Evolutionary conservation across 2,113 vertebrate genomes (phyloP).

Genomic region (Stigmatopora nigra): DNA sequence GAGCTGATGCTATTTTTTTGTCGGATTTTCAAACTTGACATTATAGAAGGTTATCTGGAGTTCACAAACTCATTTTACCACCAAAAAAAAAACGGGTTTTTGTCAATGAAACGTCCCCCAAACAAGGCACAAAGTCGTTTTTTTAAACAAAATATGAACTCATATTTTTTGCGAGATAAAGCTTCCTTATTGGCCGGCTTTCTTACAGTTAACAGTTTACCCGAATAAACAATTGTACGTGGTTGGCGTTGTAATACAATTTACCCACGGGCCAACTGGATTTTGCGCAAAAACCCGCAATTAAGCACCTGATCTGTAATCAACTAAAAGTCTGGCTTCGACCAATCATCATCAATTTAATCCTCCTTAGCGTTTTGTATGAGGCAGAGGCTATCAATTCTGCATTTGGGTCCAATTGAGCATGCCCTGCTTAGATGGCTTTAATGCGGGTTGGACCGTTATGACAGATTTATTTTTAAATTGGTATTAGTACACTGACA

Average conservation of each 20-base stretch:
- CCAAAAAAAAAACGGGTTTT: too few species aligned
- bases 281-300: conserved; percentile 25
- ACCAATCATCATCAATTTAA: conserved; percentile 37
- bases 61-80: conserved; percentile 23
- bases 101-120: conserved; percentile 24
- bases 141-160: conserved; percentile 2
- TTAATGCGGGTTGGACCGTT: too few species aligned
- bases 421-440: not conserved
- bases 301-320: conserved; percentile 46
- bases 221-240: conserved; percentile 60
- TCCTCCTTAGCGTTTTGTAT: conserved; percentile 40
- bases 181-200: conserved; percentile 36
- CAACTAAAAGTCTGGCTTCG: conserved; percentile 44
- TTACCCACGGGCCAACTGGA: too few species aligned
- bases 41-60: conserved; percentile 33
- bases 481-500: too few species aligned
- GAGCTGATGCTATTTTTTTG: conserved; percentile 8
- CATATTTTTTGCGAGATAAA: conserved; percentile 24
- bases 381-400: conserved; percentile 41
- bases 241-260: not conserved
- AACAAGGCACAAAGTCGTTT: not conserved
- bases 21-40: not conserved
- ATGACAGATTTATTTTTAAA: too few species aligned
- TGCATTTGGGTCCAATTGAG: not conserved
- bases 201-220: conserved; percentile 62